Base-by-base conservation (phyloP, 2,113 vertebrate species). In the Chionodraco myersi region DNA sequence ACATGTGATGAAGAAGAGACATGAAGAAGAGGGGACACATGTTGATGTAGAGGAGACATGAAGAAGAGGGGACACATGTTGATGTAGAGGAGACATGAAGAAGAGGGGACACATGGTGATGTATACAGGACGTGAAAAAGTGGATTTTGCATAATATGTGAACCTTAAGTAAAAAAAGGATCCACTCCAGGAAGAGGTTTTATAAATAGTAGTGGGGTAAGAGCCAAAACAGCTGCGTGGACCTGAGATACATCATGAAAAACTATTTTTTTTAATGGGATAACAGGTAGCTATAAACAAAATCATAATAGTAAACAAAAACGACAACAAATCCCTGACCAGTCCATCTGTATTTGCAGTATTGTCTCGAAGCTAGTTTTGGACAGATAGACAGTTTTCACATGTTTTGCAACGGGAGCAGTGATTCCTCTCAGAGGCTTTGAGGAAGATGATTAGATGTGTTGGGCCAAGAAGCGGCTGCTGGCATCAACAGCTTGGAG, bases 401-500 rank as follows among this genome's bases (percentile, higher is more conserved):
- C 1, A 9, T 75, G 30, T 30, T 80, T 53, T 75, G 65, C 54
- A 78, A 36, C 15, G n/a, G 48, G 72, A 88, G 64, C 18, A 48
- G 75, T 58, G n/a, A 58, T 74, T 74, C 68, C 12, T 77, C 53
- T 70, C n/a, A 9, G 44, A 21, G 57, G 66, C 61, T 62, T n/a
- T 45, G 57, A 58, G 48, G 15, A 72, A 51, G 56, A 64, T 73
- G 77, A 70, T 57, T 21, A 67, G 71, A 61, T 26, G 21, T 51
- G 13, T 41, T 2, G 7, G 59, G 75, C 69, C 69, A 76, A 72
- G 56, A 82, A 86, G 75, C 3, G 7, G 62, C 48, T 54, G 66
- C 57, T 41, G 62, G 57, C 72, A 86, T 76, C 67, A 16, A 74
- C 41, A 82, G 75, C 60, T 60, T 65, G 48, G 18, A 82, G 78